A percentile compares a stretch with the other conserved stretches of the same genome.
Conservation (phyloP, 2,113 vertebrate genomes). For the Ardeotis arabs region DNA sequence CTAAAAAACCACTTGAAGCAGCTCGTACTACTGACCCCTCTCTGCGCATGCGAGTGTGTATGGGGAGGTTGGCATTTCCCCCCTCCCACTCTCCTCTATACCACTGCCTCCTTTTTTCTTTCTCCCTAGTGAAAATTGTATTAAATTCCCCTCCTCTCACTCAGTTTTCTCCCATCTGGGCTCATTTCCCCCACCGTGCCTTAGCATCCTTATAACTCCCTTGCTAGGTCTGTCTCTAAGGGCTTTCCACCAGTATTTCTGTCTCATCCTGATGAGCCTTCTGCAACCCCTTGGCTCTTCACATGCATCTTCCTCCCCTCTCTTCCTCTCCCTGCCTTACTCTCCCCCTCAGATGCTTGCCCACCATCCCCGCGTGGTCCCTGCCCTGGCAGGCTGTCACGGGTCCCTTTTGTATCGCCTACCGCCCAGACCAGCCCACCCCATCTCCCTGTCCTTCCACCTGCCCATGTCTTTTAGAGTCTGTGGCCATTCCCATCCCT, state of each 20-base stretch:
- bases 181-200: background rate
- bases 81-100: background rate
- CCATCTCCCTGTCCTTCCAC: constrained; percentile 75
- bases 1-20: constrained; percentile 61
- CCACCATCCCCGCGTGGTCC: background rate
- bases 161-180: background rate
- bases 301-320: fast-evolving
- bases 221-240: fast-evolving
- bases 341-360: background rate
- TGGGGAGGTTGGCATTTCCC: background rate
- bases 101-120: background rate
- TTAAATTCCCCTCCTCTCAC: background rate
- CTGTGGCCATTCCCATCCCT: constrained; percentile 83
- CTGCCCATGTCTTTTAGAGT: constrained; percentile 96
- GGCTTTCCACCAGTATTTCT: background rate
- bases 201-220: background rate
- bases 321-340: background rate
- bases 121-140: background rate
- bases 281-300: background rate
- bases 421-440: constrained; percentile 46
- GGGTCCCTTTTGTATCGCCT: constrained; percentile 86
- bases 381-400: background rate
- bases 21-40: background rate
- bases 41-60: fast-evolving
- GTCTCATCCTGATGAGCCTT: background rate